Evolutionary conservation across 2,888 invertebrate genomes (phyloP), one percentile per base, ranked within the genome.

Genomic region (Rugalucina vietnamica): DNA sequence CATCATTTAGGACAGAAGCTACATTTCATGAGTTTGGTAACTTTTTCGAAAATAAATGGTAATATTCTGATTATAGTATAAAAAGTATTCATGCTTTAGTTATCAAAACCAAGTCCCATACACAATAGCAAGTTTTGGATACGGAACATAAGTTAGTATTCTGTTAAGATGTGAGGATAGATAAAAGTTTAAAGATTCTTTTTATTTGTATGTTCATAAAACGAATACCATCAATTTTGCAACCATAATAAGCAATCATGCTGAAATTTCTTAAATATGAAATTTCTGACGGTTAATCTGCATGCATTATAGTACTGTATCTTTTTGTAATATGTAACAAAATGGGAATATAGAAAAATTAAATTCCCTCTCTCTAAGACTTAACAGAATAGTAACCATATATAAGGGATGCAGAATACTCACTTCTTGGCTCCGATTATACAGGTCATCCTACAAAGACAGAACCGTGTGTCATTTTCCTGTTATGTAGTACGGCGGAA

Each of bases 371-470:
- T n/a, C n/a, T n/a, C n/a, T n/a, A n/a, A 65, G 80, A 21, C 70
- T 69, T 70, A 77, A n/a, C 75, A 73, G 43, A 32, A 70, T 71
- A 70, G 21, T 70, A 70, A 70, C 74, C 73, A 34, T 73, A 72
- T 18, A 65, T 43, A 65, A 34, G 34, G 36, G 60, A n/a, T 50
- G 37, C 27, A 65, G 72, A 34, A 34, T 87, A 87, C 87, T 87
- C 85, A 87, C 87, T 87, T 87, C 87, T 85, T 87, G 87, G 81
- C 87, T 87, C 78, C 87, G 81, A 85, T 87, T 87, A 84, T 87
- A 87, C 85, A 87, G 82, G 79, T 87, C 87, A 79, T 87, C 87
- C 87, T 87, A 87, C 85, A 87, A 87, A 87, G 54, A 85, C 73
- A 87, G 74, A 87, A 87, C 81, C 81, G 34, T 70, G 76, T 69